A percentile compares a stretch with the other conserved stretches of the same genome.
Evolutionary conservation across 1,140 invertebrate genomes (phyloP).

Genomic region (Eumeta japonica): DNA sequence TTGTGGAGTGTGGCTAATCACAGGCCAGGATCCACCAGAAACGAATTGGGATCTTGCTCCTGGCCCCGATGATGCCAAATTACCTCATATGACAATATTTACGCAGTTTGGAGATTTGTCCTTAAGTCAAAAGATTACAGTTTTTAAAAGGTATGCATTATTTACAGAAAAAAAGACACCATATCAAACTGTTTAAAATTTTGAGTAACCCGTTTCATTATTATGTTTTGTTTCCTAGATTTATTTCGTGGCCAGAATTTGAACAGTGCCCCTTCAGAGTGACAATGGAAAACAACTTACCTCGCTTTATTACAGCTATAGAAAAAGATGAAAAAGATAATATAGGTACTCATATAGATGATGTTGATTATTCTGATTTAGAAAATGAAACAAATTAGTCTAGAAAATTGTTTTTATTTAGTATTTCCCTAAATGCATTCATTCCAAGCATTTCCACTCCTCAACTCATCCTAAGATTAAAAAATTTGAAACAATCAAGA

Average conservation of each 20-base stretch:
- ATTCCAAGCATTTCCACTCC: too few species aligned
- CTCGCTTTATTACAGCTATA: slow-evolving; percentile 30
- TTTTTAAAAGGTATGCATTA: slow-evolving; percentile 52
- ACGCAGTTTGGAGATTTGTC: slow-evolving; percentile 63
- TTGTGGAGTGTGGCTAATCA: slow-evolving; percentile 62
- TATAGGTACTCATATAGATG: slow-evolving; percentile 26
- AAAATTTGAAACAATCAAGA: too few species aligned
- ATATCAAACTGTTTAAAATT: background rate
- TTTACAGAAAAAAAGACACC: background rate
- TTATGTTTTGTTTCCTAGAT: slow-evolving; percentile 41
- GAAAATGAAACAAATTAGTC: slow-evolving; percentile 19
- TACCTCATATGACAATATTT: slow-evolving; percentile 62
- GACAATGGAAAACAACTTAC: slow-evolving; percentile 57
- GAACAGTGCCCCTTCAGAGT: slow-evolving; percentile 57
- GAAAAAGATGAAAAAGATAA: slow-evolving; percentile 27
- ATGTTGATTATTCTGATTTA: slow-evolving; percentile 29
- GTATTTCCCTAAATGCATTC: too few species aligned
- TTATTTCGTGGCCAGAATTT: slow-evolving; percentile 63
- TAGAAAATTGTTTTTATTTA: too few species aligned
- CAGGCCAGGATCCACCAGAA: slow-evolving; percentile 51
- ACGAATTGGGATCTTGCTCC: slow-evolving; percentile 28
- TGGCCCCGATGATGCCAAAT: slow-evolving; percentile 30
- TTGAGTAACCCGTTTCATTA: slow-evolving; percentile 10
- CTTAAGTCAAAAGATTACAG: slow-evolving; percentile 57
- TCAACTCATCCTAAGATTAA: too few species aligned